These are phyloP conservation scores for Spea hammondii DNA, from an alignment of 2,797 vertebrate species.

Conservation along the genomic window DNA sequence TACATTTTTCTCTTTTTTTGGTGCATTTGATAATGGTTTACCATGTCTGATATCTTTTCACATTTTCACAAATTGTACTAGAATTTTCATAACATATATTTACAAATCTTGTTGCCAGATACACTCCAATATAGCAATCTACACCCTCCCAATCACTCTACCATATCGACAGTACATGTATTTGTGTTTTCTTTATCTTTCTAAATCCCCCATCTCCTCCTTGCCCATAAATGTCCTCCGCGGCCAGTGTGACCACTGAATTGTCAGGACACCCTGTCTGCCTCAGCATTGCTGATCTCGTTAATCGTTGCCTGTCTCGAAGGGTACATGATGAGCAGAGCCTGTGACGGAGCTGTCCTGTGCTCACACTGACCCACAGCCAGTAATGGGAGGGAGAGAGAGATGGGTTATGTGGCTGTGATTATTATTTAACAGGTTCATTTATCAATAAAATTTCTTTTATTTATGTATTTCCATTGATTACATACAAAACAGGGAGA, in stretches of 20 bases:
- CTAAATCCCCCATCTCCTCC: not conserved
- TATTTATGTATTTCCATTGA: conserved; percentile 9
- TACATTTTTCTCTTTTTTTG: too few relatives aligned
- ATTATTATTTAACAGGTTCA: conserved; percentile 35
- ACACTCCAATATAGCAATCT: too few relatives aligned
- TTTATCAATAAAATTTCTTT: conserved; percentile 24
- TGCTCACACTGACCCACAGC: conserved; percentile 12
- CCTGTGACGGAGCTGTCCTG: conserved; percentile 1
- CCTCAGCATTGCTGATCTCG: conserved; percentile 22
- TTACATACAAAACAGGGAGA: conserved; percentile 23
- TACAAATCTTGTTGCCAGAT: too few relatives aligned
- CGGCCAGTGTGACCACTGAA: conserved; percentile 27
- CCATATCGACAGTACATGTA: too few relatives aligned
- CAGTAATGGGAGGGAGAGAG: too few relatives aligned
- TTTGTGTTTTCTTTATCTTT: conserved; percentile 12
- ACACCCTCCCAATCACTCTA: too few relatives aligned
- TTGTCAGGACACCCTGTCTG: conserved; percentile 44
- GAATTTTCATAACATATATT: too few relatives aligned
- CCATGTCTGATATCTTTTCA: too few relatives aligned
- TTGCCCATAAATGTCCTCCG: conserved; percentile 9
- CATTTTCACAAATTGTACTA: too few relatives aligned
- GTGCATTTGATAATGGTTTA: too few relatives aligned
- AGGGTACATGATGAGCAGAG: conserved; percentile 31
- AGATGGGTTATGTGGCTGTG: not conserved
- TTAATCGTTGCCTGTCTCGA: conserved; percentile 29